Conservation (phyloP, 2,797 vertebrate species). For the Sarcoramphus papa region DNA sequence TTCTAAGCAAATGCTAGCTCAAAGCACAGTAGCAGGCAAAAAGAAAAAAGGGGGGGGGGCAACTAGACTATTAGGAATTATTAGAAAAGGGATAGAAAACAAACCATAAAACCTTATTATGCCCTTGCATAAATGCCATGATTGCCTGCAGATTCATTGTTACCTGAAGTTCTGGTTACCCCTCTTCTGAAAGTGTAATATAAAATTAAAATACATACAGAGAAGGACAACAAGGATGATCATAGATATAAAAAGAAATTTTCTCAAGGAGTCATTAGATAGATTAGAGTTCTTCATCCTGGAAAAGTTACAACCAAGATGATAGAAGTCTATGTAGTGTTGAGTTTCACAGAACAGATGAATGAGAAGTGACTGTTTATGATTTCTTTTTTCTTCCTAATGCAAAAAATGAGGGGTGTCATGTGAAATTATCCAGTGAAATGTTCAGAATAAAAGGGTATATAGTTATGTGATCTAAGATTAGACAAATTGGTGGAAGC, state of each 20-base stretch:
- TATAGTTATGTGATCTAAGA: neutral
- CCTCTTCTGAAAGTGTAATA: neutral
- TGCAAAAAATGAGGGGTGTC: fast-evolving
- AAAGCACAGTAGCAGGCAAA: neutral
- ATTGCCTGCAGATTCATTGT: neutral
- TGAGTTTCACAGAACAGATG: neutral
- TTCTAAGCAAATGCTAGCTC: neutral
- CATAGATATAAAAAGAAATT: neutral
- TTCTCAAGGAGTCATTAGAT: neutral
- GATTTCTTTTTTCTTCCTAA: neutral
- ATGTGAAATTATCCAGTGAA: neutral
- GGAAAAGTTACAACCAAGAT: neutral
- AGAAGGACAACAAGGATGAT: neutral
- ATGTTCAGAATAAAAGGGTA: neutral
- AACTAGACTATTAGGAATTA: neutral
- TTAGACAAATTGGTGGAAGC: neutral
- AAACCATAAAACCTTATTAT: neutral
- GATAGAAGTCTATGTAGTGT: neutral
- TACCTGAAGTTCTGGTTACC: neutral
- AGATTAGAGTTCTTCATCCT: neutral
- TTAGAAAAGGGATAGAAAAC: neutral
- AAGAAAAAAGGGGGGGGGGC: too few species aligned
- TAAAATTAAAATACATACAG: neutral
- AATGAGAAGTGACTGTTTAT: neutral
- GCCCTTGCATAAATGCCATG: neutral